Conservation (phyloP, 1,140 invertebrate genomes). For the Aphis craccivora region DNA sequence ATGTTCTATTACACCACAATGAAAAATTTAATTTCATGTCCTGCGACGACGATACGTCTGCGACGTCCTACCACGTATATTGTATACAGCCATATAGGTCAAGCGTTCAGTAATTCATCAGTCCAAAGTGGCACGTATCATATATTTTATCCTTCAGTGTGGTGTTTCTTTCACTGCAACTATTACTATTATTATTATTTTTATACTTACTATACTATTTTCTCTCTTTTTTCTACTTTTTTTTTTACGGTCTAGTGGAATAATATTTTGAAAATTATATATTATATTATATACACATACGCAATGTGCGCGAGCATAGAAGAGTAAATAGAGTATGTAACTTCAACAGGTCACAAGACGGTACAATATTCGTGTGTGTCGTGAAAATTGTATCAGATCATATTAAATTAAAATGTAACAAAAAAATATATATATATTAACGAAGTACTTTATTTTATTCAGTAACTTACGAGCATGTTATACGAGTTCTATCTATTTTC, state of each 20-base stretch:
- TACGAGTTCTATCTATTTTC: not conserved
- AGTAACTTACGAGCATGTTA: not conserved
- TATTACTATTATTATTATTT: not conserved
- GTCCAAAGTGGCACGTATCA: slow-evolving; percentile 10
- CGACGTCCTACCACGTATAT: not conserved
- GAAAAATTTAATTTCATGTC: slow-evolving; percentile 19
- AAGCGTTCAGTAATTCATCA: slow-evolving; percentile 16
- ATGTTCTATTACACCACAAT: not conserved
- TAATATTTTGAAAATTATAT: not conserved
- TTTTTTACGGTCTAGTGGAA: not conserved
- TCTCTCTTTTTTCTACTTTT: not conserved
- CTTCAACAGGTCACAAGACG: not conserved
- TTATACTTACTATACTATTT: not conserved
- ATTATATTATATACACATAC: not conserved
- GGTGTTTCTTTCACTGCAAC: not conserved
- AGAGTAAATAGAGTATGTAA: too few relatives aligned
- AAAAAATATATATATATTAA: not conserved
- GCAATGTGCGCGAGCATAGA: too few relatives aligned
- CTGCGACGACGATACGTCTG: not conserved
- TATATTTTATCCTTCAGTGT: not conserved
- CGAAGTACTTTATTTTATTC: not conserved
- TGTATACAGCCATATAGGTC: not conserved
- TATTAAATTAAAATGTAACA: not conserved
- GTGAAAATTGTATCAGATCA: not conserved
- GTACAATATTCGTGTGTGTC: not conserved